Percentiles rank a stretch among this genome's conserved stretches.
These are phyloP conservation scores for Chunga burmeisteri DNA, from an alignment of 2,113 vertebrate genomes.

Conservation along the genomic window DNA sequence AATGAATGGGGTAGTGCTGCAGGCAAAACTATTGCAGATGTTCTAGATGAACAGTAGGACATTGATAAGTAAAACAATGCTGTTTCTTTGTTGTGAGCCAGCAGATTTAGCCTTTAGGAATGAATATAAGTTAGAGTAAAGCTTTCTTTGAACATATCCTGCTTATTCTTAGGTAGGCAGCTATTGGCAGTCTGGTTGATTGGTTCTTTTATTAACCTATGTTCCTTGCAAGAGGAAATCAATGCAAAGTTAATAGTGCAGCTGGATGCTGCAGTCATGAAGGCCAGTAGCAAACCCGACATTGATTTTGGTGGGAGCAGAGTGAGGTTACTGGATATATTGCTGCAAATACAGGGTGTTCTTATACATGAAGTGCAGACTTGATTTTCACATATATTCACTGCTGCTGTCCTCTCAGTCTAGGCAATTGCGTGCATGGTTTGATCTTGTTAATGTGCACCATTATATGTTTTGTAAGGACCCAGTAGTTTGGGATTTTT, in stretches of 20 bases:
- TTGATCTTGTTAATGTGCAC: neutral
- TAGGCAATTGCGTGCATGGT: neutral
- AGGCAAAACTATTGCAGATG: slow-evolving; percentile 47
- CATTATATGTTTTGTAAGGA: neutral
- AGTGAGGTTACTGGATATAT: neutral
- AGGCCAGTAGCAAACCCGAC: neutral
- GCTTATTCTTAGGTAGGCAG: slow-evolving; percentile 51
- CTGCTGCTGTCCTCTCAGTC: neutral
- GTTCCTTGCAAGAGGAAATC: neutral
- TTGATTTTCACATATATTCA: neutral
- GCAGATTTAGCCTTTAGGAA: slow-evolving; percentile 41
- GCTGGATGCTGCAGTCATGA: neutral
- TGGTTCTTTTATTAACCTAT: neutral
- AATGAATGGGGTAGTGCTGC: slow-evolving; percentile 56
- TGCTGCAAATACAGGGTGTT: neutral
- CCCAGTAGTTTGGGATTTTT: neutral
- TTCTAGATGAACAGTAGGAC: slow-evolving; percentile 59
- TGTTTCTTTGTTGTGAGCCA: slow-evolving; percentile 42
- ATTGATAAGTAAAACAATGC: slow-evolving; percentile 56
- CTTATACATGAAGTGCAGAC: neutral
- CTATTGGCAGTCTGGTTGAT: neutral
- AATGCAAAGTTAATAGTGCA: neutral
- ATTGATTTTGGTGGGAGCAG: neutral
- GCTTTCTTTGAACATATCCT: slow-evolving; percentile 39
- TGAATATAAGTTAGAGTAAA: neutral